phyloP scores from a whole-genome alignment of 1,140 invertebrate species.

The Eurytemora carolleeae region DNA sequence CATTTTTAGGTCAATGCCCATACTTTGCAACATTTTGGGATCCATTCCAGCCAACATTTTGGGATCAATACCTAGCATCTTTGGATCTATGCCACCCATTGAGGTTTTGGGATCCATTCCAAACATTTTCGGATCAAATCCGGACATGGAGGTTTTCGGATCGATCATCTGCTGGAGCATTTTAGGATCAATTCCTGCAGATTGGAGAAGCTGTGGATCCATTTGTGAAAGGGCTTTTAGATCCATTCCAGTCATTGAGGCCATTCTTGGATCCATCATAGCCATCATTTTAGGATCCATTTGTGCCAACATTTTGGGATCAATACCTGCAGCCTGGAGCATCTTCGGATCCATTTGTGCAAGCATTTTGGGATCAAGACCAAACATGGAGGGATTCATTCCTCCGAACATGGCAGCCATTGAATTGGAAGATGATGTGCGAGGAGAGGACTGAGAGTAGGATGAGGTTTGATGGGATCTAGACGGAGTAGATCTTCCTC shows the following conservation, averaged over 20 bases:
- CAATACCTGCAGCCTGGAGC: constrained; percentile 11
- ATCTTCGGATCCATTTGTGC: constrained; percentile 16
- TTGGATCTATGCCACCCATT: constrained; percentile 18
- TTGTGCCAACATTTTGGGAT: constrained; percentile 15
- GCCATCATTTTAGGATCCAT: constrained; percentile 17
- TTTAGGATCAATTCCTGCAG: constrained; percentile 13
- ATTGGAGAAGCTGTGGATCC: constrained; percentile 13
- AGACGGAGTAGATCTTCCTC: background rate
- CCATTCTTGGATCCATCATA: constrained; percentile 5
- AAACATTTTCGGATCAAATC: constrained; percentile 14
- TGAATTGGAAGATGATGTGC: background rate
- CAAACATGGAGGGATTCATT: constrained; percentile 25
- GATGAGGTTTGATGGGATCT: constrained; percentile 1
- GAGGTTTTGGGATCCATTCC: constrained; percentile 17
- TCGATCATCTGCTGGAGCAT: constrained; percentile 11
- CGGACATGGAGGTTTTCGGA: background rate
- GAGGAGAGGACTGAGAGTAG: background rate
- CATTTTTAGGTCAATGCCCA: constrained; percentile 19
- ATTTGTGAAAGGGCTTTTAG: constrained; percentile 8
- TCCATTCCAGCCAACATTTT: constrained; percentile 20
- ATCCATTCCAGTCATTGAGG: constrained; percentile 6
- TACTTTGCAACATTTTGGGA: constrained; percentile 16
- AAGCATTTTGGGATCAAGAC: constrained; percentile 15
- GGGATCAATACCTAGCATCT: constrained; percentile 19
- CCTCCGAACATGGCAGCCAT: constrained; percentile 21